A percentile compares a stretch with the other conserved stretches of the same genome.
These are phyloP conservation scores for Sphyrna mokarran DNA, from an alignment of 2,113 vertebrate genomes.

Conservation along the genomic window DNA sequence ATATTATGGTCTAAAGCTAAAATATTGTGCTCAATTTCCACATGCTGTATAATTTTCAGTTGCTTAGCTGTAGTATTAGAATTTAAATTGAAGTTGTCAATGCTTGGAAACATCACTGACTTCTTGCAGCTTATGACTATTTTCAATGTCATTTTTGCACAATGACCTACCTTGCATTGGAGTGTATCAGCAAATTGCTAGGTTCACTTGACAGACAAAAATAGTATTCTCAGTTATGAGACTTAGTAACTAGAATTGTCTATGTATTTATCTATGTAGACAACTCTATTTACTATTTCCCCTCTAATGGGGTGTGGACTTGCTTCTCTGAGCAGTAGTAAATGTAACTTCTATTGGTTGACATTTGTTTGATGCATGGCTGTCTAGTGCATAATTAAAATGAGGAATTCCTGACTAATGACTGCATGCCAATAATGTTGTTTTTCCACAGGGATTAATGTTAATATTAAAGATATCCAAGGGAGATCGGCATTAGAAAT, in stretches of 20 bases:
- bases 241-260: neutral
- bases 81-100: neutral
- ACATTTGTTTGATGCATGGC: neutral
- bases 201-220: neutral
- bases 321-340: neutral
- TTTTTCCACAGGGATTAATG: conserved; percentile 70
- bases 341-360: neutral
- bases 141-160: neutral
- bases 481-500: conserved; percentile 85
- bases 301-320: too few species aligned
- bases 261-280: neutral
- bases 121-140: neutral
- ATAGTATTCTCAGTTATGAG: neutral
- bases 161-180: neutral
- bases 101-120: neutral
- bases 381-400: neutral
- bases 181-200: neutral
- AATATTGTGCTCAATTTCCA: neutral
- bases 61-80: neutral
- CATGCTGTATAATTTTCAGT: neutral
- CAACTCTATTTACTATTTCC: neutral
- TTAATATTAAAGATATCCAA: conserved; percentile 79
- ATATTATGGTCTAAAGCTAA: neutral
- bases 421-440: neutral
- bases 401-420: neutral